Base-by-base conservation (phyloP, 2,888 invertebrate genomes). In the Caenorhabditis macrosperma region DNA sequence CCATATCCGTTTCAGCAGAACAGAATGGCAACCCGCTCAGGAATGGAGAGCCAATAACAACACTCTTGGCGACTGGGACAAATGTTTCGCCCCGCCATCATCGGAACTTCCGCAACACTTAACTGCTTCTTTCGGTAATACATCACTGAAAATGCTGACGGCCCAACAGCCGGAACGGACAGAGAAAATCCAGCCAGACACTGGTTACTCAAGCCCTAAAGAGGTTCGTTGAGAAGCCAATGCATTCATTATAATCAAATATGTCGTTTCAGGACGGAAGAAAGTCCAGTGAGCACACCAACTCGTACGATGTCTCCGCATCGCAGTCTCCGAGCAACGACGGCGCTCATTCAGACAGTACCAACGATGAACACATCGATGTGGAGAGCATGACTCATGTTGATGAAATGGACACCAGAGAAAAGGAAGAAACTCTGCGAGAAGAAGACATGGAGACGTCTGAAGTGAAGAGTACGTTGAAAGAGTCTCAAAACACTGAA, bases 281-380 rank as follows among this genome's bases (percentile, higher is more conserved):
- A 54, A 81, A 77, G 52, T 71, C 76, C 0, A 63, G 63, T 20
- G 81, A 84, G 22, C 78, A 81, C 64, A 82, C 80, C 15, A 69
- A 81, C 33, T 81, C 81, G 5, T 84, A 84, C 35, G 84, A 84
- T 59, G 81, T 76, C 33, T 82, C 82, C 17, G 81, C 84, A 7
- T 82, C 84, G 7, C 81, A 78, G 48, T 79, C 81, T 9, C 84
- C 84, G 6, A 67, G 68, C 57, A 82, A 78, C 52, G 69, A 74
- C 17, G 80, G 78, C 2, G 80, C 76, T n/a, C 55, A 67, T 3
- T 69, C 57, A 15, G 72, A 48, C 15, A 61, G 76, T 26, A 64
- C 38, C 17, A 22, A 26, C 2, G 77, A 81, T 35, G 79, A 81
- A 15, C 77, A 68, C 28, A 82, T 83, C 46, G 83, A 83, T 38